These are phyloP conservation scores for Pundamilia nyererei DNA, from an alignment of 2,113 vertebrate genomes.

Conservation along the genomic window DNA sequence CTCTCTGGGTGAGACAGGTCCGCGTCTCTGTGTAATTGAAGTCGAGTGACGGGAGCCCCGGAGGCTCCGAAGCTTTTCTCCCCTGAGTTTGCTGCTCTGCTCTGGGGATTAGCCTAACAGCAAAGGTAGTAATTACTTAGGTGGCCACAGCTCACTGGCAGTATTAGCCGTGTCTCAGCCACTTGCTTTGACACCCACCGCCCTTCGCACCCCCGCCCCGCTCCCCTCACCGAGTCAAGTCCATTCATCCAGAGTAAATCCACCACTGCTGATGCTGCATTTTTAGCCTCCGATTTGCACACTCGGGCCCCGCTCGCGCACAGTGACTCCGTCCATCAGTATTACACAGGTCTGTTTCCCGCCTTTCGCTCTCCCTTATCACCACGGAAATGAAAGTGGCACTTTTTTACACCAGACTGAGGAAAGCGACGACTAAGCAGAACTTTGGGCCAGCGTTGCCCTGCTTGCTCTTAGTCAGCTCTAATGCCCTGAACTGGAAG, in stretches of 20 bases:
- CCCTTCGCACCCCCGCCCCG: not conserved
- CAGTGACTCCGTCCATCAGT: conserved; percentile 53
- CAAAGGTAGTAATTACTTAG: conserved; percentile 60
- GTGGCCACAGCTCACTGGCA: conserved; percentile 53
- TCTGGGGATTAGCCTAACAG: conserved; percentile 51
- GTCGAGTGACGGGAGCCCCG: conserved; percentile 1
- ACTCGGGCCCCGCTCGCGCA: not conserved
- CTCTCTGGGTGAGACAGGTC: not conserved
- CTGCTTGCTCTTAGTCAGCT: conserved; percentile 1
- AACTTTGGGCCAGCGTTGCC: not conserved
- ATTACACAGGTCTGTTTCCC: conserved; percentile 47
- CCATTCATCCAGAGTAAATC: conserved; percentile 61
- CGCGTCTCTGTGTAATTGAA: conserved; percentile 15
- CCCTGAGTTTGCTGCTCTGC: conserved; percentile 28
- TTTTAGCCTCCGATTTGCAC: conserved; percentile 4
- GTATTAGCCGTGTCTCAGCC: conserved; percentile 57
- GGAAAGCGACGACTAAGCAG: conserved; percentile 39
- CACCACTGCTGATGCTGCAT: conserved; percentile 54
- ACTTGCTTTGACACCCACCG: conserved; percentile 52
- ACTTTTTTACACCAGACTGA: conserved; percentile 19
- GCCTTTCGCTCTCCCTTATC: conserved; percentile 45
- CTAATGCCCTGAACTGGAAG: conserved; percentile 8
- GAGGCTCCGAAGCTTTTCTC: conserved; percentile 11
- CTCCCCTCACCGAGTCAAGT: not conserved
- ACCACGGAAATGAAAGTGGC: conserved; percentile 21